phyloP scores from a whole-genome alignment of 1,140 invertebrate genomes.

The Brachionus asplanchnoidis region DNA sequence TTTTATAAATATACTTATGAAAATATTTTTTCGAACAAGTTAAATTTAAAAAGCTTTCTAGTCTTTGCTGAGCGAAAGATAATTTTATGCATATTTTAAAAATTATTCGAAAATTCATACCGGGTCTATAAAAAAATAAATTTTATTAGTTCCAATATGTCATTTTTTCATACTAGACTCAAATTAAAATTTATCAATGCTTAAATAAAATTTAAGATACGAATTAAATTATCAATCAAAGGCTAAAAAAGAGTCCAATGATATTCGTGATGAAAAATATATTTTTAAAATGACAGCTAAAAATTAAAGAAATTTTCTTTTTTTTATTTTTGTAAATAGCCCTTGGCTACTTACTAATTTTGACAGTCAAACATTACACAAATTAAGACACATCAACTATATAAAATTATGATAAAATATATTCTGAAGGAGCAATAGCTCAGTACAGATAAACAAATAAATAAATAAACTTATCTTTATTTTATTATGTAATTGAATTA shows the following conservation, averaged over 20 bases:
- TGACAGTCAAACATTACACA: background rate
- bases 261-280: background rate
- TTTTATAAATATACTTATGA: background rate
- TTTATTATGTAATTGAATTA: background rate
- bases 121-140: background rate
- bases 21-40: background rate
- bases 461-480: background rate
- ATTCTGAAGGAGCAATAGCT: too few species aligned
- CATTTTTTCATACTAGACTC: background rate
- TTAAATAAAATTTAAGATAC: background rate
- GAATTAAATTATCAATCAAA: background rate
- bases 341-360: background rate
- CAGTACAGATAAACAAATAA: too few species aligned
- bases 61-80: background rate
- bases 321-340: background rate
- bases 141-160: background rate
- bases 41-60: background rate
- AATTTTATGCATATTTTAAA: background rate
- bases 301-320: background rate
- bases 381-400: background rate
- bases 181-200: background rate
- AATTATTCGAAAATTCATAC: background rate
- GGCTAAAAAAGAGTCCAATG: background rate
- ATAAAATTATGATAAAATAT: background rate
- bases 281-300: background rate